A percentile compares a stretch with the other conserved stretches of the same genome.
Evolutionary conservation across 2,888 invertebrate species (phyloP).

Genomic region (Xestobium rufovillosum): DNA sequence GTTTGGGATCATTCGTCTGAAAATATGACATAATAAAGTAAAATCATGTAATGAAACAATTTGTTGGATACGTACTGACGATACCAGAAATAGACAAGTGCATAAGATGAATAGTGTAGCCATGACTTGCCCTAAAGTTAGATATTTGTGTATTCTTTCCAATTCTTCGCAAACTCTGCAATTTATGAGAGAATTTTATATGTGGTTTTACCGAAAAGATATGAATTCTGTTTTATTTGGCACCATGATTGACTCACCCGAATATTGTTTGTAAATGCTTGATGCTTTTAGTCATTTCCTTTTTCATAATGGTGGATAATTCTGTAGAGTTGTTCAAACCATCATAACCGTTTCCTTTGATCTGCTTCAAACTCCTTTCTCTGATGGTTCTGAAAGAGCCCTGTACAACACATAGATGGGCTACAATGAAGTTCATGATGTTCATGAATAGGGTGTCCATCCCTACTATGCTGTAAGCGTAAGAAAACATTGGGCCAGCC

Average conservation of each 20-base stretch:
- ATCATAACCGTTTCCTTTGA: conserved; percentile 10
- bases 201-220: no score
- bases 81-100: conserved; percentile 36
- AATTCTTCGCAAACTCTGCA: conserved; percentile 32
- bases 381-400: conserved; percentile 33
- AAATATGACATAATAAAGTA: conserved; percentile 3
- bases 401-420: conserved; percentile 34
- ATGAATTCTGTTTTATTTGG: background rate
- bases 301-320: conserved; percentile 4
- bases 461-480: conserved; percentile 34
- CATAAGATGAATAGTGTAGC: conserved; percentile 37
- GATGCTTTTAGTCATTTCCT: conserved; percentile 30
- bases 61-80: conserved; percentile 30
- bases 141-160: conserved; percentile 31
- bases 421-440: conserved; percentile 35
- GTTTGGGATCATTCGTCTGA: conserved; percentile 9
- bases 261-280: conserved; percentile 34
- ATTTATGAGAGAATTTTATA: conserved; percentile 8
- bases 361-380: conserved; percentile 21
- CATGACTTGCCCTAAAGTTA: conserved; percentile 34
- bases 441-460: conserved; percentile 37
- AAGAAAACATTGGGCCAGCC: conserved; percentile 34
- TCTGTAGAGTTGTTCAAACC: conserved; percentile 16
- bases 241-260: conserved; percentile 22
- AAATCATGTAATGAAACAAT: background rate